phyloP scores from a whole-genome alignment of 2,797 vertebrate genomes.

The Furcifer pardalis region DNA sequence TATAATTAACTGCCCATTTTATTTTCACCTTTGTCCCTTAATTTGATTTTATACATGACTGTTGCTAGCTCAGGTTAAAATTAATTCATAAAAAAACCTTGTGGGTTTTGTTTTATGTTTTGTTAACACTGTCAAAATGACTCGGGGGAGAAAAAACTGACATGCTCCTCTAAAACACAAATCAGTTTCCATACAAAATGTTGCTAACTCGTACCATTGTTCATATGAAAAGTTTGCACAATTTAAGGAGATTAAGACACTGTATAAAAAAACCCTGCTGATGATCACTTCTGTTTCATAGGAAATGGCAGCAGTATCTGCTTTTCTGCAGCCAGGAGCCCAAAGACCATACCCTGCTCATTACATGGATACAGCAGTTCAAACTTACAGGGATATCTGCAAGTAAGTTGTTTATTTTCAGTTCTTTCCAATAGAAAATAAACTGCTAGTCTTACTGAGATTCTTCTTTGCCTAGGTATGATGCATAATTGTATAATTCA shows the following conservation, averaged over 20 bases:
- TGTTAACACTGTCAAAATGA: not conserved
- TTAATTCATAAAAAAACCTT: not conserved
- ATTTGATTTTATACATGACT: not conserved
- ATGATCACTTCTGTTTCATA: constrained; percentile 63
- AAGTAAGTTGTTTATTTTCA: constrained; percentile 79
- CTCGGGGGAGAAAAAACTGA: not conserved
- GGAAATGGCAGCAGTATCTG: constrained; percentile 98
- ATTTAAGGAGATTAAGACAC: not conserved
- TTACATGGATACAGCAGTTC: constrained; percentile 98
- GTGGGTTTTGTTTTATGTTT: not conserved
- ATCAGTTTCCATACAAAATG: not conserved
- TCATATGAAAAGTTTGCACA: not conserved
- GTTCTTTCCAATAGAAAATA: not conserved
- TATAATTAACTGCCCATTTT: not conserved
- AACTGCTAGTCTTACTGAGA: not conserved
- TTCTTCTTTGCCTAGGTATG: not conserved
- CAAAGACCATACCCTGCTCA: constrained; percentile 93
- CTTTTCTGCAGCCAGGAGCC: constrained; percentile 92
- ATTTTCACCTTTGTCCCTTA: not conserved
- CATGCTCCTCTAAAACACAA: not conserved
- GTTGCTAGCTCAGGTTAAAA: not conserved
- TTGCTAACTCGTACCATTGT: not conserved
- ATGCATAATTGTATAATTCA: not conserved
- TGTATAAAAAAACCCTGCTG: not conserved
- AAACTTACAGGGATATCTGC: constrained; percentile 96